Base-by-base conservation (phyloP, 2,888 invertebrate genomes). In the Cistogaster globosa region DNA sequence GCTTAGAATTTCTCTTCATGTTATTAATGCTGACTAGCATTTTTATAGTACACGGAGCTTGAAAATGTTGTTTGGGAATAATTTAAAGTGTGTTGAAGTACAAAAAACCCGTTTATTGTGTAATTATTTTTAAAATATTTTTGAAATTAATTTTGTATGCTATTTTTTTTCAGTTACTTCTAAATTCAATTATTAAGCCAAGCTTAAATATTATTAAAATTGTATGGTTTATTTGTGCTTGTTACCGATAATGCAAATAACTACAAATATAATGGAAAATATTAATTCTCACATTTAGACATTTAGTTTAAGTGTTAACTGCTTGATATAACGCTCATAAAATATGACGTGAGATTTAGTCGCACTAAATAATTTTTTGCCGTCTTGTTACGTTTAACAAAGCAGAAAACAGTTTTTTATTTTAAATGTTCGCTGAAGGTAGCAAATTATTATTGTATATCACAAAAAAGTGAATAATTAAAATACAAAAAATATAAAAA, bases 61-160 rank as follows among this genome's bases (percentile, higher is more conserved):
- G 11, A 76, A 79, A 71, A 20, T 12, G 42, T 67, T 74, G 74
- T 60, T 74, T 74, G 60, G 75, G 67, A 71, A 84, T 75, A 71
- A 84, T 76, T 76, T 84, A 71, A 80, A 80, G 71, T 76, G 79
- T 84, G 79, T 80, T 76, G 65, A 76, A 45, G 68, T 60, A 6
- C 9, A 51, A 36, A 63, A 76, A 57, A 67, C 20, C 22, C 32
- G 55, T 67, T 60, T 60, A 42, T 81, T 62, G 42, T 51, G 45
- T 42, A 63, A 58, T 68, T 62, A 51, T 45, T 45, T 22, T 57
- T 16, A 14, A 14, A 63, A n/a, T 5, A 55, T 53, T 53, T 63
- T 51, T 53, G 32, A 22, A 26, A 38, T n/a, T 55, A 16, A 18
- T 42, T 57, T 53, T 45, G 42, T 26, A 5, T 32, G 22, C 26